phyloP scores from a whole-genome alignment of 2,888 invertebrate species.

The Cepaea hortensis region DNA sequence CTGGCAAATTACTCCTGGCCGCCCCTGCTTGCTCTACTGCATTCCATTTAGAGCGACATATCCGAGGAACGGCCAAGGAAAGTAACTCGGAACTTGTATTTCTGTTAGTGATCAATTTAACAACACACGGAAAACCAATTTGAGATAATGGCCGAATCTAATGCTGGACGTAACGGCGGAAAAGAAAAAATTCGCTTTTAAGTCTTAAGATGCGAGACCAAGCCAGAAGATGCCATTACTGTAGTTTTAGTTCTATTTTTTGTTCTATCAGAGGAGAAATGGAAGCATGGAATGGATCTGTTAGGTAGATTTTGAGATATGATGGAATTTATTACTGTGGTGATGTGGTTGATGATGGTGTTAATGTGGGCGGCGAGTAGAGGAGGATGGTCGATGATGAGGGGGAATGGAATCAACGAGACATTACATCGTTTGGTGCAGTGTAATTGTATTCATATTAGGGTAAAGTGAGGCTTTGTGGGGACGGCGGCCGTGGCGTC shows the following conservation, averaged over 20 bases:
- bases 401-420: no score
- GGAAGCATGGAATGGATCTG: no score
- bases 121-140: slow-evolving; percentile 19
- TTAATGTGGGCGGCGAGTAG: no score
- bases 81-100: not conserved
- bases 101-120: slow-evolving; percentile 27
- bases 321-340: no score
- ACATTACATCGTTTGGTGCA: no score
- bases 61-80: not conserved
- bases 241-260: not conserved
- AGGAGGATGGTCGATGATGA: no score
- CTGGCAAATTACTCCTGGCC: not conserved
- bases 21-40: not conserved
- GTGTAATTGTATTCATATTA: no score
- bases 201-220: not conserved
- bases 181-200: not conserved
- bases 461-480: no score
- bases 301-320: no score
- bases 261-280: not conserved
- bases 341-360: no score
- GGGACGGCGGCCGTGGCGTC: no score
- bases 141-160: slow-evolving; percentile 8
- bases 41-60: not conserved
- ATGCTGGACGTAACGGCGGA: no score
- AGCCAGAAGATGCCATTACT: not conserved